Evolutionary conservation across 2,888 invertebrate genomes (phyloP).

Genomic region (Acleris cristana): DNA sequence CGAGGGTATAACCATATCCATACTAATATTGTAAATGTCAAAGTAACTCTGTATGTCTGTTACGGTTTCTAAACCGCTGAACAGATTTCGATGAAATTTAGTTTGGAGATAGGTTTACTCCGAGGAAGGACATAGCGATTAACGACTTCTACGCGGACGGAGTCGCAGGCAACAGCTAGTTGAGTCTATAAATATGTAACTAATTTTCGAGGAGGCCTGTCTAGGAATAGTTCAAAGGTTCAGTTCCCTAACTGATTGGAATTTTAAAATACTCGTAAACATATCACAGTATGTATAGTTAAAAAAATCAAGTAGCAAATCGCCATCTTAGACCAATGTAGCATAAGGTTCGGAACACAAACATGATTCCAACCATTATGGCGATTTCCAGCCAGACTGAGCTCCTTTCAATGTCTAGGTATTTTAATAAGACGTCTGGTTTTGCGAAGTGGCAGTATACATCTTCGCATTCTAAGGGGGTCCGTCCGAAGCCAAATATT

Average conservation of each 20-base stretch:
- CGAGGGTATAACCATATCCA: no score
- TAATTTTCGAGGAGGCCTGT: no score
- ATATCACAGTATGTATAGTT: slow-evolving; percentile 44
- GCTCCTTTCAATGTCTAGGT: slow-evolving; percentile 82
- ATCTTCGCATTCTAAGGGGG: slow-evolving; percentile 82
- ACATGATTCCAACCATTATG: slow-evolving; percentile 77
- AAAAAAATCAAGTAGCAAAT: slow-evolving; percentile 68
- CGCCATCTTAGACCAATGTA: slow-evolving; percentile 84
- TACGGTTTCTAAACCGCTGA: no score
- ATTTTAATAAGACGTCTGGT: slow-evolving; percentile 85
- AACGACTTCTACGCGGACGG: no score
- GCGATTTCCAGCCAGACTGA: slow-evolving; percentile 84
- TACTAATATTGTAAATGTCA: no score
- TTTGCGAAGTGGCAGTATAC: slow-evolving; percentile 87
- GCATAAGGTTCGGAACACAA: slow-evolving; percentile 83
- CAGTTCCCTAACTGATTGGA: not conserved
- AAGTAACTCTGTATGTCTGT: no score
- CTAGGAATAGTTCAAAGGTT: not conserved
- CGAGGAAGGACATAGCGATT: no score
- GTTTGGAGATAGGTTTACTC: no score
- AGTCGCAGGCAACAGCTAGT: no score
- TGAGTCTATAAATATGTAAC: no score
- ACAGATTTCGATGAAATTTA: no score
- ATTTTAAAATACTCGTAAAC: slow-evolving; percentile 21
- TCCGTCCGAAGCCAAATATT: slow-evolving; percentile 85